Base-by-base conservation (phyloP, 2,797 vertebrate species). In the Euthynnus affinis region DNA sequence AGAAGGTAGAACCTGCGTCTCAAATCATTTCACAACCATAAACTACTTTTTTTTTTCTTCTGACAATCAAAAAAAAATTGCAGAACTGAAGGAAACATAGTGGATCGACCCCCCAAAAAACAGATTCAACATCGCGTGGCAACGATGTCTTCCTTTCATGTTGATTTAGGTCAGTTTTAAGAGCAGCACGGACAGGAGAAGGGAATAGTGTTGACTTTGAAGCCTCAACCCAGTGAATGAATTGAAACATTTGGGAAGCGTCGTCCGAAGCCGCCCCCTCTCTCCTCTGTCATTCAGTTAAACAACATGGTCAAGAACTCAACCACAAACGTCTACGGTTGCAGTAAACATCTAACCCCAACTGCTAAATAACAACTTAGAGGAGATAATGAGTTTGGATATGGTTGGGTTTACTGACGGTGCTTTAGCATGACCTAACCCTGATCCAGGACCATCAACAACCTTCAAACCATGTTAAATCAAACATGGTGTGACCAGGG, bases 181-280 rank as follows among this genome's bases (percentile, higher is more conserved):
- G 77, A 87, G 87, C 87, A 88, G 87, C 78, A 73, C 34, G 46
- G 25, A 74, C 10, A 6, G 40, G 25, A 58, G 58, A 18, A 57
- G 51, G 69, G 70, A 55, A 67, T 77, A 87, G 71, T 79, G 65
- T 75, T 71, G 71, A 72, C 18, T 48, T 42, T 15, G 18, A 79
- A 69, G 52, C 27, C 13, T 70, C 7, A 13, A 77, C 14, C 60
- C 51, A n/a, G 18, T 63, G 37, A 37, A 27, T 27, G 48, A 56
- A 44, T 25, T 29, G 27, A 52, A 72, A 46, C 4, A 42, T 4
- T 63, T 12, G n/a, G 42, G 69, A 32, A 1, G 8, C 5, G 12
- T 61, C 59, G 1, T 6, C 66, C 52, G n/a, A 69, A 76, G 75
- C 52, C 12, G 29, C 71, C 65, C 46, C 27, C 42, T 70, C 22